Conservation (phyloP, 2,888 invertebrate genomes). For the Drosophila hamatofila region DNA sequence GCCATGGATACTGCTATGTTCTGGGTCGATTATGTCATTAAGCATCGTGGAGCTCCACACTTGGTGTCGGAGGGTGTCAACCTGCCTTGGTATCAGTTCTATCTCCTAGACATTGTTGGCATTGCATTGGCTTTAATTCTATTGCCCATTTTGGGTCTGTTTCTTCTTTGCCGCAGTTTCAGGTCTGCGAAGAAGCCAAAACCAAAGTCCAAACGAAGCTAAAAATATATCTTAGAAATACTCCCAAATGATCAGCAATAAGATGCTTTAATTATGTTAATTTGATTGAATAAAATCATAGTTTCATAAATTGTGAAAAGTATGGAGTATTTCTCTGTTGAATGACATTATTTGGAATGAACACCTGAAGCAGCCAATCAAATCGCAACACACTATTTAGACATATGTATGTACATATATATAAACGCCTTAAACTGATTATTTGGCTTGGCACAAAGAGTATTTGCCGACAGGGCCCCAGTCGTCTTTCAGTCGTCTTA, state of each 20-base stretch:
- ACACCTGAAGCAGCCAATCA: too few relatives aligned
- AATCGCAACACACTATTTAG: too few relatives aligned
- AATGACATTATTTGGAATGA: too few relatives aligned
- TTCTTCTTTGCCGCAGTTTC: slow-evolving; percentile 21
- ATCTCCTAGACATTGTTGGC: slow-evolving; percentile 78
- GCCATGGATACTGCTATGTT: slow-evolving; percentile 83
- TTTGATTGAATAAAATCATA: slow-evolving; percentile 1
- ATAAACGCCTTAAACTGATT: too few relatives aligned
- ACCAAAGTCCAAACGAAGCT: background rate
- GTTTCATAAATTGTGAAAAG: too few relatives aligned
- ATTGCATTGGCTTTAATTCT: slow-evolving; percentile 36
- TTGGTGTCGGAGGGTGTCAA: slow-evolving; percentile 77
- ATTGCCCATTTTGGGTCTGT: slow-evolving; percentile 31
- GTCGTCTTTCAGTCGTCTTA: too few relatives aligned
- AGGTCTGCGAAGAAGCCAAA: slow-evolving; percentile 21
- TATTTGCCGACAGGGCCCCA: too few relatives aligned
- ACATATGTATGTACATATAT: too few relatives aligned
- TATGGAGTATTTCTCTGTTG: too few relatives aligned
- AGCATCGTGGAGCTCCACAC: slow-evolving; percentile 83
- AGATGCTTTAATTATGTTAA: slow-evolving; percentile 13
- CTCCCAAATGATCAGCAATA: background rate
- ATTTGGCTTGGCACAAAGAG: too few relatives aligned
- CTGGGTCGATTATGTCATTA: slow-evolving; percentile 84
- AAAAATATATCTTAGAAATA: background rate
- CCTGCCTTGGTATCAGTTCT: slow-evolving; percentile 82